A percentile compares a stretch with the other conserved stretches of the same genome.
Evolutionary conservation across 2,888 invertebrate species (phyloP).

Genomic region (Tetropium fuscum): DNA sequence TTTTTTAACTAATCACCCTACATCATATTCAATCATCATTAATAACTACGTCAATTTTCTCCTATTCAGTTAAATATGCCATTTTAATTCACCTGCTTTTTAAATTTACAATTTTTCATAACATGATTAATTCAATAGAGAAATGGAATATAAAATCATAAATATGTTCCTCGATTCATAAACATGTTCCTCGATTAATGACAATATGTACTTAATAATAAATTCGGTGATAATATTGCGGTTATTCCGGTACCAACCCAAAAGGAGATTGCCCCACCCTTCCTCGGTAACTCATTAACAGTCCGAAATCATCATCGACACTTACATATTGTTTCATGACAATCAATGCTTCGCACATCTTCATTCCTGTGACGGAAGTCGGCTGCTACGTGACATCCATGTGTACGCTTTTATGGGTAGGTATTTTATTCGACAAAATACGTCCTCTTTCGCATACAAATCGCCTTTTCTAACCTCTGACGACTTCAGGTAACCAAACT

Average conservation of each 20-base stretch:
- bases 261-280: slow-evolving; percentile 17
- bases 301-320: slow-evolving; percentile 35
- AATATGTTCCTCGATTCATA: no score
- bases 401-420: slow-evolving; percentile 58
- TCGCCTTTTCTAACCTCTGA: slow-evolving; percentile 35
- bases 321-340: slow-evolving; percentile 55
- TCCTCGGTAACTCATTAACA: slow-evolving; percentile 33
- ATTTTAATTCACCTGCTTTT: no score
- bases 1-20: no score
- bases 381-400: slow-evolving; percentile 61
- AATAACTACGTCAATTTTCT: no score
- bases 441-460: slow-evolving; percentile 60
- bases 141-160: no score
- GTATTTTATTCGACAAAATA: slow-evolving; percentile 55
- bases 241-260: slow-evolving; percentile 8
- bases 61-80: no score
- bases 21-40: no score
- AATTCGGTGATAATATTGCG: no score
- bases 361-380: slow-evolving; percentile 63
- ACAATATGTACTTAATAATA: no score
- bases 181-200: no score
- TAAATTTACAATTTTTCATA: no score
- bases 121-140: no score
- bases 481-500: slow-evolving; percentile 33
- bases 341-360: slow-evolving; percentile 64